Evolutionary conservation across 2,888 invertebrate species (phyloP), one percentile per base, ranked within the genome.

Genomic region (Perizoma flavofasciatum): DNA sequence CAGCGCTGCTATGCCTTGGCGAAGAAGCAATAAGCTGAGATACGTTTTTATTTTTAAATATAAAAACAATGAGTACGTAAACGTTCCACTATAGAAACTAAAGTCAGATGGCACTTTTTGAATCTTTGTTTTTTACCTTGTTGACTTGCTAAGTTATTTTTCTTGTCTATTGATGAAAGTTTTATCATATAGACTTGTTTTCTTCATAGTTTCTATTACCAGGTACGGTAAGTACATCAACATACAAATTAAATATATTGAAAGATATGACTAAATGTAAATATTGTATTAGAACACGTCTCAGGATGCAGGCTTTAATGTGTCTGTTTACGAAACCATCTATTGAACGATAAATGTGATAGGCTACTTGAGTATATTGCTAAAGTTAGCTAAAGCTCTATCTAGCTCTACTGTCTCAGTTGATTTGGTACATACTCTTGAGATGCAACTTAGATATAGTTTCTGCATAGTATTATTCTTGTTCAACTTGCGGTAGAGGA

Each of bases 161-260:
- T 34, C 40, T 49, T 32, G 49, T 8, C 32, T 48, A 45, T 53
- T 45, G 35, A 47, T n/a, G n/a, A n/a, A 54, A 33, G 37, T 55
- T 59, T 37, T 33, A 49, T 56, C 57, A 47, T 57, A 58, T 55
- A 35, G 57, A 5, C 48, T 54, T 57, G 61, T 58, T 61, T 57
- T 56, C 55, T 48, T 48, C n/a, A 32, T 32, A 43, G 35, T 48
- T 37, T 32, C 3, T n/a, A 9, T 32, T 22, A n/a, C 10, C 10
- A 9, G 6, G 45, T n/a, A 44, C 33, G 22, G 47, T 22, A n/a
- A n/a, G n/a, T 47, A 60, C 46, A 7, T 46, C 39, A 53, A 51
- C 41, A 61, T 50, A 58, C 54, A 54, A 50, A 43, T 49, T 35
- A 44, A 52, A 43, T 40, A 49, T 49, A 10, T 32, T 43, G 47